Conservation (phyloP, 2,113 vertebrate genomes). For the Pomatorhinus ruficollis region DNA sequence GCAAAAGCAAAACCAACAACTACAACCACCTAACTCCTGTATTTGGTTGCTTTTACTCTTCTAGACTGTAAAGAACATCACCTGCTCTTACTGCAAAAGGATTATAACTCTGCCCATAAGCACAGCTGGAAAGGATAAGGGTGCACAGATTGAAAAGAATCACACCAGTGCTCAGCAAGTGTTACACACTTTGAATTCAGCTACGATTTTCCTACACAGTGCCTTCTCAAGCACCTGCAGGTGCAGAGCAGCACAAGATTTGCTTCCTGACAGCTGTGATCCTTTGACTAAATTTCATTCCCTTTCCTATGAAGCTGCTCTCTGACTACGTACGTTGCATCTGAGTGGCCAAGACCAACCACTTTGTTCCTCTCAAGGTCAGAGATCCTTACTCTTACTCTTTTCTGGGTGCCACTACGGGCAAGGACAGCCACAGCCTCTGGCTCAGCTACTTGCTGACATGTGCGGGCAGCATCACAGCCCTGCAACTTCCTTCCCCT, state of each 20-base stretch:
- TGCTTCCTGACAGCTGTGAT: not conserved
- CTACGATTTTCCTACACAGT: not conserved
- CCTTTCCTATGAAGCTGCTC: not conserved
- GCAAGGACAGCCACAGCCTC: not conserved
- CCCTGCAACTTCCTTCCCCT: not conserved
- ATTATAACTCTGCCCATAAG: not conserved
- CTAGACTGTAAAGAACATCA: not conserved
- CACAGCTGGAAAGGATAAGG: not conserved
- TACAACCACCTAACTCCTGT: not conserved
- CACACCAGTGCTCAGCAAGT: not conserved
- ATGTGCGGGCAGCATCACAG: accelerated
- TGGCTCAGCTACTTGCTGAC: not conserved
- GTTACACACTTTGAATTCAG: not conserved
- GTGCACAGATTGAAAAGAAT: not conserved
- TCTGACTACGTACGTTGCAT: accelerated
- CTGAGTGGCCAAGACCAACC: not conserved
- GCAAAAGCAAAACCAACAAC: not conserved
- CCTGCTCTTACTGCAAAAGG: not conserved
- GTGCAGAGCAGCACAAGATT: not conserved
- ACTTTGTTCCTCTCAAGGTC: not conserved
- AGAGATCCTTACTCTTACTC: not conserved
- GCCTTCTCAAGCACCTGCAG: not conserved
- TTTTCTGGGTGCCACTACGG: not conserved
- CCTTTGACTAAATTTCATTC: not conserved
- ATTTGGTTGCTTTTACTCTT: not conserved